Percentiles rank a stretch among this genome's conserved stretches.
phyloP scores from a whole-genome alignment of 2,888 invertebrate genomes.

The Lasioglossum figueresi region DNA sequence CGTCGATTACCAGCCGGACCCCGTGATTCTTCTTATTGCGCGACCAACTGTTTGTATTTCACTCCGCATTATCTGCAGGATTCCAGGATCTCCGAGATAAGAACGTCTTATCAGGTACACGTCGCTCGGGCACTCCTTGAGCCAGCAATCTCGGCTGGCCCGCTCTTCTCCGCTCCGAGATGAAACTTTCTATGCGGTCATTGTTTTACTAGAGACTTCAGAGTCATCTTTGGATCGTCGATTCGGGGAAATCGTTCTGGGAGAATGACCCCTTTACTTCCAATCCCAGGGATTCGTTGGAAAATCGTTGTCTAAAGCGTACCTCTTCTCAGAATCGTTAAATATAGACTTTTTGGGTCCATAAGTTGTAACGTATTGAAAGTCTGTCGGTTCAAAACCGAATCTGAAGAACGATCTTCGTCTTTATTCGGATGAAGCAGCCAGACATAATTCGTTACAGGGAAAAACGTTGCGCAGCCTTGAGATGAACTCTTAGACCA shows the following conservation, averaged over 20 bases:
- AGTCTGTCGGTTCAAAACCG: background rate
- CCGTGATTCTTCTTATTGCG: conserved; percentile 29
- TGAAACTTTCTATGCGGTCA: background rate
- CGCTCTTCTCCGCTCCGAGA: background rate
- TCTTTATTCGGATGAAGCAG: background rate
- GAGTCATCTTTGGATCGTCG: conserved; percentile 1
- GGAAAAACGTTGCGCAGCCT: background rate
- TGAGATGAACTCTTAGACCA: no score
- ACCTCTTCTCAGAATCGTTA: background rate
- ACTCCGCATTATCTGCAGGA: conserved; percentile 3
- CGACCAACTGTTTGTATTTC: conserved; percentile 13
- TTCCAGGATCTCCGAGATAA: conserved; percentile 8
- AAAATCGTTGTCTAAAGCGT: background rate
- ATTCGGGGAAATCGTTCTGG: background rate
- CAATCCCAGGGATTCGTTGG: background rate
- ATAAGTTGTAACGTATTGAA: background rate
- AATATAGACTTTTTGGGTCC: background rate
- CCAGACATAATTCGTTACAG: background rate
- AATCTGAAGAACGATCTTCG: background rate
- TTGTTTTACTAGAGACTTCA: background rate
- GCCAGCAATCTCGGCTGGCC: background rate
- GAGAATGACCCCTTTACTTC: background rate
- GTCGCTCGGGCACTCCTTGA: background rate
- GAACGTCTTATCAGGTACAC: background rate
- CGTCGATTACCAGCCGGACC: conserved; percentile 54